Base-by-base conservation (phyloP, 2,888 invertebrate species). In the Disparrhopalites patrizii region DNA sequence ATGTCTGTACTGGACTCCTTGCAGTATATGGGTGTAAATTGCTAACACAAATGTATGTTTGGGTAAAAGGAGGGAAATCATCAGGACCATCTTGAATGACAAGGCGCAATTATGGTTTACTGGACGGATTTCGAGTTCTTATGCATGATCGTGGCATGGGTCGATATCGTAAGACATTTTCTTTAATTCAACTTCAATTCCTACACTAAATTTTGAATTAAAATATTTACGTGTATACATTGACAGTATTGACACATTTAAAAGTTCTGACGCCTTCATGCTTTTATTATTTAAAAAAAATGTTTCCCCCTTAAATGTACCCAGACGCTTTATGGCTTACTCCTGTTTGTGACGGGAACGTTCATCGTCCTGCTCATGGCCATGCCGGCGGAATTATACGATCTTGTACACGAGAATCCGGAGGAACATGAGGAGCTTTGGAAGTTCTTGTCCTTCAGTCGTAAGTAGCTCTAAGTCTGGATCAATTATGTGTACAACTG, bases 61-160 rank as follows among this genome's bases (percentile, higher is more conserved):
- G n/a, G n/a, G n/a, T n/a, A n/a, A n/a, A n/a, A n/a, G n/a, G n/a
- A n/a, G n/a, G n/a, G n/a, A n/a, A n/a, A n/a, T n/a, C n/a, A n/a
- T n/a, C n/a, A n/a, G n/a, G n/a, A n/a, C n/a, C n/a, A n/a, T n/a
- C n/a, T n/a, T n/a, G n/a, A n/a, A n/a, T n/a, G n/a, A 8, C 10
- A 13, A 13, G 50, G 8, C 27, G 27, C n/a, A 52, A 55, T 15
- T 10, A 60, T 60, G 60, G 60, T 43, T 2, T 60, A 38, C 13
- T 60, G 60, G 60, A 60, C 27, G 27, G 60, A 60, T 28, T 60
- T 43, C 40, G 47, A 60, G 43, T 38, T 47, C 27, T 23, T 60
- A 1, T 23, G 20, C 5, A 25, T 38, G 18, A 20, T 30, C 27
- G 38, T 60, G 10, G 60, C 60, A 3, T 60, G 38, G 30, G 38